Percentiles rank a stretch among this genome's conserved stretches.
Evolutionary conservation across 2,888 invertebrate species (phyloP).

Genomic region (Baccha elongata): DNA sequence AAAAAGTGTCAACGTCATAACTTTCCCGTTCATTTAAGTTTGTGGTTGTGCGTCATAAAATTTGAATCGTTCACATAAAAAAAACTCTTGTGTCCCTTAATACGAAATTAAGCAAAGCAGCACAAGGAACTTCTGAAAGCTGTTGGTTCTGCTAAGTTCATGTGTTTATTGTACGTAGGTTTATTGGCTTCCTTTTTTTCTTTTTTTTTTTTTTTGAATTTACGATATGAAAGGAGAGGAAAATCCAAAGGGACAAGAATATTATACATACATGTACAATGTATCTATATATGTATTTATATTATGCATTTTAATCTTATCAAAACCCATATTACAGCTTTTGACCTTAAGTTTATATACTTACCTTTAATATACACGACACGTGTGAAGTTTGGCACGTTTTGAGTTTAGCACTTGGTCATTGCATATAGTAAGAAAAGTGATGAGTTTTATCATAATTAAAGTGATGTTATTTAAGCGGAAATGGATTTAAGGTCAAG

Average conservation of each 20-base stretch:
- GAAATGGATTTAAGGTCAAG: conserved; percentile 3
- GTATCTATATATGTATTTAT: no score
- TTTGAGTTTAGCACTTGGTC: background rate
- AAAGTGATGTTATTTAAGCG: background rate
- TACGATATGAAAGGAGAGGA: conserved; percentile 2
- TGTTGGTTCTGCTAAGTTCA: conserved; percentile 46
- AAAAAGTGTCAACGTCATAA: conserved; percentile 70
- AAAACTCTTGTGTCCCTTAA: conserved; percentile 62
- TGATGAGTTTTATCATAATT: background rate
- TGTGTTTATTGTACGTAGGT: conserved; percentile 42
- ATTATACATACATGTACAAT: no score
- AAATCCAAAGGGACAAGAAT: conserved; percentile 13
- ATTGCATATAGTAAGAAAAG: no score
- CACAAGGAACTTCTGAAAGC: conserved; percentile 12
- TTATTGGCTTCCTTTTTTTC: conserved; percentile 42
- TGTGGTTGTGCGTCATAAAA: conserved; percentile 70
- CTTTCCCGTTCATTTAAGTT: conserved; percentile 71
- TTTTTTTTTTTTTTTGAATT: conserved; percentile 32
- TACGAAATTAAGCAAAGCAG: conserved; percentile 64
- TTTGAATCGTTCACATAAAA: conserved; percentile 53
- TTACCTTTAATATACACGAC: no score
- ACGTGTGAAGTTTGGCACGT: background rate
- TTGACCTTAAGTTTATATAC: conserved; percentile 37
- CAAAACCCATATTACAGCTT: conserved; percentile 7
- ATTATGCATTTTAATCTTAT: background rate